Evolutionary conservation across 1,140 invertebrate species (phyloP), one percentile per base, ranked within the genome.

Genomic region (Bombus affinis): DNA sequence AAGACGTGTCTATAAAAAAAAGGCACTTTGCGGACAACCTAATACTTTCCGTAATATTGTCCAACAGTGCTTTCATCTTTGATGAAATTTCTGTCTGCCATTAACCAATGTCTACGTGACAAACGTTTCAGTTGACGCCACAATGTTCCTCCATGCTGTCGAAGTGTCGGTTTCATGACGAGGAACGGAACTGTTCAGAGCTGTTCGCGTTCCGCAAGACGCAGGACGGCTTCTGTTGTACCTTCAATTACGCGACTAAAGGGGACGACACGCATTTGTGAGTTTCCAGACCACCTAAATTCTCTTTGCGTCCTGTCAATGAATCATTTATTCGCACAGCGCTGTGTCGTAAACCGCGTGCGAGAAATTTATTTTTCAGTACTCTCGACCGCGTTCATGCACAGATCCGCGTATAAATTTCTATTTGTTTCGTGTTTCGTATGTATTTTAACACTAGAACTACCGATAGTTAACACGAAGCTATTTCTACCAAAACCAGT

Each of bases 221-320:
- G 3, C 93, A 94, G n/a, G 94, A 95, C 32, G 96, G 96, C 37
- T 96, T 94, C 86, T 97, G 96, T 90, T 97, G 96, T 81, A 92
- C 94, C 8, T 97, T 96, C 87, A 97, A 97, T 91, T 96, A 96
- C 76, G 75, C 90, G 12, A 88, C 90, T 15, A 88, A 90, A 76
- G n/a, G 53, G 0, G 92, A 93, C 44, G 92, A 93, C 71, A 73
- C 88, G 59, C 44, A n/a, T 0, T 42, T 62, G 92, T 93, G 73
- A 92, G 86, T 87, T 80, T 39, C 35, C 0, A 37, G 1, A 13
- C 8, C 15, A 3, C 15, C 47, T 53, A 53, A 53, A 53, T 53
- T 53, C 47, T 18, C n/a, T 65, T 28, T 32, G 28, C n/a, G 22
- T 1, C n/a, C 1, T 22, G 22, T 59, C 75, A 3, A 9, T 32